These are phyloP conservation scores for Sander lucioperca DNA, from an alignment of 2,113 vertebrate genomes.

Conservation along the genomic window DNA sequence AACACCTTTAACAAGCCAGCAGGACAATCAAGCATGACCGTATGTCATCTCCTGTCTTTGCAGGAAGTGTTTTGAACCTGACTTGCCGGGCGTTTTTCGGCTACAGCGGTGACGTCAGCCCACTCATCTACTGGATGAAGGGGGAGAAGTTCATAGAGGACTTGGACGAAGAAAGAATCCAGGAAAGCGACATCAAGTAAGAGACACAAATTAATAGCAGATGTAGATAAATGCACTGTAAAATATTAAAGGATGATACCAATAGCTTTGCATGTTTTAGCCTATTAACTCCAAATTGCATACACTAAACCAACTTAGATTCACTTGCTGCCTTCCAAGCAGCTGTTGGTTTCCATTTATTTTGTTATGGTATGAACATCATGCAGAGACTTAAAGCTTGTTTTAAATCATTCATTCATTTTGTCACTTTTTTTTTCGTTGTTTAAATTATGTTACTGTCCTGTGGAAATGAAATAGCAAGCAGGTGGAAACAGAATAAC, in stretches of 20 bases:
- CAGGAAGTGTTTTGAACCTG: constrained; percentile 94
- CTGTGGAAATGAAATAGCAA: neutral
- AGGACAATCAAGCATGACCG: constrained; percentile 37
- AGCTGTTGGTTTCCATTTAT: constrained; percentile 40
- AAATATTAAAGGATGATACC: constrained; percentile 53
- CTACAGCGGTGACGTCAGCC: constrained; percentile 96
- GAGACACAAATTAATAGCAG: constrained; percentile 53
- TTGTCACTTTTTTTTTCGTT: constrained; percentile 22
- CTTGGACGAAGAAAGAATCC: constrained; percentile 95
- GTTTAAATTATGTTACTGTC: constrained; percentile 1
- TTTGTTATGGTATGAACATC: constrained; percentile 22
- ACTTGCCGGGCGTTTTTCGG: constrained; percentile 98
- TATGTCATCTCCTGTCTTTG: constrained; percentile 73
- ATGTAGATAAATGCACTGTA: constrained; percentile 35
- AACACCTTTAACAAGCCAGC: constrained; percentile 14
- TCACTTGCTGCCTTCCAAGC: constrained; percentile 44
- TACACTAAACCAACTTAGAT: constrained; percentile 46
- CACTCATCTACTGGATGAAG: constrained; percentile 99
- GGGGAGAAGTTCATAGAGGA: constrained; percentile 99
- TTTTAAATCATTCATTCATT: constrained; percentile 27
- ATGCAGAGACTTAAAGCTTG: constrained; percentile 16
- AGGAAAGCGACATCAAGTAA: constrained; percentile 99
- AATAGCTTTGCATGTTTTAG: constrained; percentile 60
- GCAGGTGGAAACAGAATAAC: constrained; percentile 6
- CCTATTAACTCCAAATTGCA: constrained; percentile 71